Conservation (phyloP, 2,888 invertebrate species). For the Brenthis ino region DNA sequence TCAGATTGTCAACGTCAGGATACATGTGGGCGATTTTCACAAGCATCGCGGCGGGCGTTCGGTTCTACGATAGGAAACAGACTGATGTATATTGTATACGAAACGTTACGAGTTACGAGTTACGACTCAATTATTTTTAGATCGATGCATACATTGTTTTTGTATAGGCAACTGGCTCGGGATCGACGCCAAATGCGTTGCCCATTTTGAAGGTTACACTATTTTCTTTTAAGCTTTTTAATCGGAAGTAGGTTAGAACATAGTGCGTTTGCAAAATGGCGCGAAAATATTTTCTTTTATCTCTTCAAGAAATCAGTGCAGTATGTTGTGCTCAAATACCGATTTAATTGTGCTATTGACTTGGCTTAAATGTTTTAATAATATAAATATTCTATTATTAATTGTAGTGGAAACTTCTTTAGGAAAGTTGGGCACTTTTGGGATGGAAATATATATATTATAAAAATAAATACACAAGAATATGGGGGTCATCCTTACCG, state of each 20-base stretch:
- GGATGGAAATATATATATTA: too few species aligned
- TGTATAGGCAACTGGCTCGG: conserved; percentile 45
- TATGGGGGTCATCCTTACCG: too few species aligned
- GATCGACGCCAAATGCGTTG: conserved; percentile 49
- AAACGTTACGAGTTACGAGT: conserved; percentile 33
- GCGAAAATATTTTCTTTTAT: not conserved
- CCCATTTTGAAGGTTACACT: conserved; percentile 29
- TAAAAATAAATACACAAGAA: too few species aligned
- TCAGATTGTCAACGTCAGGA: conserved; percentile 68
- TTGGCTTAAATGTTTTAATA: too few species aligned
- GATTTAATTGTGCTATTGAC: too few species aligned
- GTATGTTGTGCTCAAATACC: too few species aligned
- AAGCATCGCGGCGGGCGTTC: conserved; percentile 58
- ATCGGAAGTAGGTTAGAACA: not conserved
- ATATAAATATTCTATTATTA: too few species aligned
- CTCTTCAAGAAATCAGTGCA: too few species aligned
- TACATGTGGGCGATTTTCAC: conserved; percentile 59
- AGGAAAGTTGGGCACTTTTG: too few species aligned
- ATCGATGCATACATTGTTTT: conserved; percentile 39
- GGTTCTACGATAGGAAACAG: conserved; percentile 47
- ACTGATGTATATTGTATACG: conserved; percentile 46
- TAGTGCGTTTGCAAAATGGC: not conserved
- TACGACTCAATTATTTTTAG: conserved; percentile 56
- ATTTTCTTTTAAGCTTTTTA: conserved; percentile 5
- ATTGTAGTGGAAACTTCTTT: too few species aligned